A percentile compares a stretch with the other conserved stretches of the same genome.
Conservation (phyloP, 2,113 vertebrate species). For the Passerina amoena region DNA sequence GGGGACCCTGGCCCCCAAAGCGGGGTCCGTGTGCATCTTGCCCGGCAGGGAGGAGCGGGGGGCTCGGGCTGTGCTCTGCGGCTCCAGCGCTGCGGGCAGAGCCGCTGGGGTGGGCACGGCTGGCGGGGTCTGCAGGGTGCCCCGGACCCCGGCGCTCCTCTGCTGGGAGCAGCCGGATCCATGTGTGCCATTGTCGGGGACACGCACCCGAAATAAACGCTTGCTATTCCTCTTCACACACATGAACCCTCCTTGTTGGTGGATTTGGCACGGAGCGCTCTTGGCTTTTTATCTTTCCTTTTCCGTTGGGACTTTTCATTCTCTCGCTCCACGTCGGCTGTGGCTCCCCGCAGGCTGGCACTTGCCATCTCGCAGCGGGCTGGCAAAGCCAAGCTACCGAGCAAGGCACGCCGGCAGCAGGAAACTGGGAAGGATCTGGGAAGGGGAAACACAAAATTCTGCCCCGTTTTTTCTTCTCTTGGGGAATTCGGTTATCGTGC, state of each 20-base stretch:
- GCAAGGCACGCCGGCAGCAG: neutral
- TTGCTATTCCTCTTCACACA: neutral
- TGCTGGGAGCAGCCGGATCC: rapidly evolving
- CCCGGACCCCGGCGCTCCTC: neutral
- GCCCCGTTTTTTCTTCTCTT: neutral
- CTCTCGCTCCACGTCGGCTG: neutral
- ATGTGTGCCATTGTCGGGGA: neutral
- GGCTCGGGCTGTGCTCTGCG: neutral
- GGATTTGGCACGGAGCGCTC: neutral
- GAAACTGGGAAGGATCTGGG: neutral
- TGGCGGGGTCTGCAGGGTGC: neutral
- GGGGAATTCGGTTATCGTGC: rapidly evolving
- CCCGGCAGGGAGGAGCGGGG: neutral
- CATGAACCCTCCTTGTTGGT: neutral
- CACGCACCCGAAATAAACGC: neutral
- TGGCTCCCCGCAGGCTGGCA: neutral
- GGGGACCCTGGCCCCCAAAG: neutral
- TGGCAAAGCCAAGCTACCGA: neutral
- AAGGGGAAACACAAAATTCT: neutral
- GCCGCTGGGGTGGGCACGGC: rapidly evolving
- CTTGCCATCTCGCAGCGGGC: neutral
- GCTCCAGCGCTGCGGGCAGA: neutral
- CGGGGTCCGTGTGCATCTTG: neutral
- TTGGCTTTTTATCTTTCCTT: neutral
- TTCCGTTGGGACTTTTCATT: neutral